phyloP scores from a whole-genome alignment of 2,113 vertebrate genomes.

The mouse (Mus musculus) region DNA sequence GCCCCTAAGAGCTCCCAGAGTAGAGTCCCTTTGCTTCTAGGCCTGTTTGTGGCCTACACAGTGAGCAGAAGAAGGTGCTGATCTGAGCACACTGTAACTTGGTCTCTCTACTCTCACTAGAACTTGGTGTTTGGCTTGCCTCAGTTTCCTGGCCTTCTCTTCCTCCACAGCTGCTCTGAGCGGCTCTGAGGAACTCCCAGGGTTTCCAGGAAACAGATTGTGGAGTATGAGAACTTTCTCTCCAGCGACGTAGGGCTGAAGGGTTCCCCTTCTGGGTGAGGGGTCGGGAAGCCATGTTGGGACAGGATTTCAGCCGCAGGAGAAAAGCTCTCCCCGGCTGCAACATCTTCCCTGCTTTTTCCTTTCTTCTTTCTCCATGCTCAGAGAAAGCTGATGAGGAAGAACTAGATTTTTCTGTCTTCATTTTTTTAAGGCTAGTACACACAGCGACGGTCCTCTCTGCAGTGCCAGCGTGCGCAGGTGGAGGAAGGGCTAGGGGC shows the following conservation, averaged over 20 bases:
- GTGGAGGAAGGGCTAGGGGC: constrained; percentile 41
- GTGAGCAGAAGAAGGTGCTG: rapidly evolving
- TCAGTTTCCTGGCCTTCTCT: background rate
- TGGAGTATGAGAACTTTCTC: background rate
- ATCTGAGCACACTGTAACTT: rapidly evolving
- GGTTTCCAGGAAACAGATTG: background rate
- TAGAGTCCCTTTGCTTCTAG: background rate
- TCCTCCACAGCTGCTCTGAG: background rate
- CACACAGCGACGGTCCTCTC: background rate
- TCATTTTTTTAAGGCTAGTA: background rate
- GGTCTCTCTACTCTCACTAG: rapidly evolving
- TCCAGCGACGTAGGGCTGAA: background rate
- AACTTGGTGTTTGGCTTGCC: rapidly evolving
- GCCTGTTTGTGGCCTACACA: background rate
- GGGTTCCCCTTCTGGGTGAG: background rate
- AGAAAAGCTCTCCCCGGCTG: background rate
- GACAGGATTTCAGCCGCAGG: background rate
- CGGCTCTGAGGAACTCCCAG: background rate
- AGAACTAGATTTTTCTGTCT: background rate
- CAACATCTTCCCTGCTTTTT: background rate
- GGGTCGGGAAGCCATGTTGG: background rate
- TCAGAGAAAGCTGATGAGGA: constrained; percentile 53
- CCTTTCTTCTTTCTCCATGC: background rate
- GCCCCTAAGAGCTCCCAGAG: background rate
- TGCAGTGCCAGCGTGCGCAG: background rate